These are phyloP conservation scores for Aurelia aurita complex sp. Pacific DNA, from an alignment of 30 jellyfish, hydroid and myxozoan species.

Conservation along the genomic window DNA sequence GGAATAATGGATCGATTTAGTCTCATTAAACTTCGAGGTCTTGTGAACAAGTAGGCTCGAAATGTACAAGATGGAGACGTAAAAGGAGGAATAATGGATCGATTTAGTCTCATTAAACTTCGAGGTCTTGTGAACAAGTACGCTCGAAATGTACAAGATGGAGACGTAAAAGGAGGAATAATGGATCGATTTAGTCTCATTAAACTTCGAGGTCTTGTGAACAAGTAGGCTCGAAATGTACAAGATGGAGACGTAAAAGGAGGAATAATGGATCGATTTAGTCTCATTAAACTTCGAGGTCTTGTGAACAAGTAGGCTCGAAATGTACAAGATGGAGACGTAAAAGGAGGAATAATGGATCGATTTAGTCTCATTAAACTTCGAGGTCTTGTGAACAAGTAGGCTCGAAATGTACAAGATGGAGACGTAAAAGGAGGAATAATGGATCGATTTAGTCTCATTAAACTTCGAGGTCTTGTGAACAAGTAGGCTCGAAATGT, in stretches of 20 bases:
- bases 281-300: not conserved
- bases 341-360: slow-evolving; percentile 15
- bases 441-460: slow-evolving; percentile 1
- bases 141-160: slow-evolving; percentile 18
- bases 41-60: not conserved
- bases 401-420: slow-evolving; percentile 16
- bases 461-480: not conserved
- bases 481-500: slow-evolving; percentile 1
- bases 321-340: slow-evolving; percentile 33
- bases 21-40: not conserved
- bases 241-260: slow-evolving; percentile 26
- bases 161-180: slow-evolving; percentile 21
- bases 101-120: not conserved
- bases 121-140: not conserved
- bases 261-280: slow-evolving; percentile 11
- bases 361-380: not conserved
- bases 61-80: slow-evolving; percentile 23
- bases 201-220: not conserved
- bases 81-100: slow-evolving; percentile 18
- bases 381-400: not conserved
- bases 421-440: slow-evolving; percentile 25
- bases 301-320: not conserved
- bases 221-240: not conserved
- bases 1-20: slow-evolving; percentile 12
- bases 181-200: slow-evolving; percentile 2